Evolutionary conservation across 2,888 invertebrate genomes (phyloP), one percentile per base, ranked within the genome.

Genomic region (Heliconius sara): DNA sequence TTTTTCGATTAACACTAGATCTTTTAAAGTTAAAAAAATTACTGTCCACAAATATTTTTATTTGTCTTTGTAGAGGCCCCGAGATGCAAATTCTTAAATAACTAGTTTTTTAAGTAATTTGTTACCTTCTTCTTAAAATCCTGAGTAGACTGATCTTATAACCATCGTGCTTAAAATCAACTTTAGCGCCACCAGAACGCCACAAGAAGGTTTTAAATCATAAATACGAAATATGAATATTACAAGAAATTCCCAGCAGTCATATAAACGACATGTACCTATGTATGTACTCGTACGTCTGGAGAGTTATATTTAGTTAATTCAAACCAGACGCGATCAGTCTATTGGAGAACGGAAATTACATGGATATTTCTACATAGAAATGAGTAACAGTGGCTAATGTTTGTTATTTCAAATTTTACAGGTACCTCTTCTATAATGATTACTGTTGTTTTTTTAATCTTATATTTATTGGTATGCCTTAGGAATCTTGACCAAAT

Each of bases 241-340:
- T 73, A 60, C 16, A 25, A 25, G 60, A 73, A 73, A 39, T 60
- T 25, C 39, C 16, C 6, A 57, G n/a, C 60, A 60, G 39, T 73
- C 47, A 70, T 60, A 73, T n/a, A 73, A 73, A 73, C 73, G 73
- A 73, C 73, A 72, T 19, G 34, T 60, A 73, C n/a, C 22, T 57
- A 57, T 57, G 10, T 60, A 4, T 2, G 30, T 22, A 60, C 30
- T 66, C 73, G 72, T 47, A 47, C 79, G 79, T 82, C 81, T 80
- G 79, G 80, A 81, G 80, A 76, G 72, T 60, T 84, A 83, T 81
- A 84, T 83, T 84, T 83, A 81, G 76, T 81, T 84, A 85, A 85
- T 84, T 84, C 82, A 83, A 83, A 81, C 79, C 84, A 85, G 85
- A 84, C 81, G 78, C 71, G 77, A 77, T 81, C 67, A 76, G 74